phyloP scores from a whole-genome alignment of 2,888 invertebrate genomes.

The Protonemura montana region DNA sequence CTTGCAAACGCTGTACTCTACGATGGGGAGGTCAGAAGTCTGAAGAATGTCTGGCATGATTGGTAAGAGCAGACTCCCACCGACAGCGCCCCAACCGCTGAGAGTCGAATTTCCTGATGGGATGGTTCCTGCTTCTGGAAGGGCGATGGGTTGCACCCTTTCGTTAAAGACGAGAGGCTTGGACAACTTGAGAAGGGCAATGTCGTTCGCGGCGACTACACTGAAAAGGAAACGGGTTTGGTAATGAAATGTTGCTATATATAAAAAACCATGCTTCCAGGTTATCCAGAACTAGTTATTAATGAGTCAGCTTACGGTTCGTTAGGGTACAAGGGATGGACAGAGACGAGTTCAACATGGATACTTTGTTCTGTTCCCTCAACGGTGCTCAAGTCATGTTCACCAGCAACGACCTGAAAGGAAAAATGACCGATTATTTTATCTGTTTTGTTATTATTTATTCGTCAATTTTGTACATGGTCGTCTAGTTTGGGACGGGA shows the following conservation, averaged over 20 bases:
- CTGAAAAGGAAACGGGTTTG: conserved; percentile 53
- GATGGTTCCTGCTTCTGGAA: conserved; percentile 65
- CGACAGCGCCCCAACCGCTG: conserved; percentile 63
- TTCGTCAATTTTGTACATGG: too few species aligned
- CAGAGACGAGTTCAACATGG: conserved; percentile 54
- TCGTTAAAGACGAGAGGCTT: conserved; percentile 63
- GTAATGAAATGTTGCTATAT: neutral
- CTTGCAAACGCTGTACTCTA: conserved; percentile 50
- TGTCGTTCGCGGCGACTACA: conserved; percentile 67
- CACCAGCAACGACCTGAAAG: conserved; percentile 60
- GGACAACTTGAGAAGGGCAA: conserved; percentile 70
- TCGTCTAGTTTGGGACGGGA: too few species aligned
- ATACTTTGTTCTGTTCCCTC: conserved; percentile 58
- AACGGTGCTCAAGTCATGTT: conserved; percentile 60
- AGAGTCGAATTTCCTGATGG: conserved; percentile 59
- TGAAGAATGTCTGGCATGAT: conserved; percentile 60
- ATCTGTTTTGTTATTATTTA: too few species aligned
- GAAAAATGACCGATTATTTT: too few species aligned
- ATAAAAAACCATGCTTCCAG: too few species aligned
- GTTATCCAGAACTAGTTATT: neutral
- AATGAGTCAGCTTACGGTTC: conserved; percentile 36
- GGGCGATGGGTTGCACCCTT: conserved; percentile 64
- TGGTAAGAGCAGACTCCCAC: conserved; percentile 55
- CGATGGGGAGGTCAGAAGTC: conserved; percentile 53
- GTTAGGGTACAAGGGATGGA: conserved; percentile 57